These are phyloP conservation scores for Bufo bufo DNA, from an alignment of 2,113 vertebrate species.

Conservation along the genomic window DNA sequence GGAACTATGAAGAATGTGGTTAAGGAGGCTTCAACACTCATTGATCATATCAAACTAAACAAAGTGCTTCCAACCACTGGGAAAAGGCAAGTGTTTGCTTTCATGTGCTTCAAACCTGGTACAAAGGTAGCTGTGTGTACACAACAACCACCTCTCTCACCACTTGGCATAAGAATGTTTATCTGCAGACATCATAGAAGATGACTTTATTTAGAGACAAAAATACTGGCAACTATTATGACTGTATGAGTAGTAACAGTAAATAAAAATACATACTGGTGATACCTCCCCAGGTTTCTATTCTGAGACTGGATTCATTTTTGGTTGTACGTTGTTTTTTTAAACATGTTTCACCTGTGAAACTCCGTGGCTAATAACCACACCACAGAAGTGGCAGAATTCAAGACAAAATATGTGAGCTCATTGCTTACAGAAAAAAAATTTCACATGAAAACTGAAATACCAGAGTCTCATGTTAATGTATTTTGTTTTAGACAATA, in stretches of 20 bases:
- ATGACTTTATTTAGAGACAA: constrained; percentile 13
- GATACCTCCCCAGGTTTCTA: not conserved
- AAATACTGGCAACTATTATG: not conserved
- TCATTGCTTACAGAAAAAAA: too few relatives aligned
- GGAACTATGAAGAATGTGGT: constrained; percentile 38
- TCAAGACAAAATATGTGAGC: too few relatives aligned
- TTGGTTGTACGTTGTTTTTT: too few relatives aligned
- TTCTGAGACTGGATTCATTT: too few relatives aligned
- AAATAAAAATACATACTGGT: not conserved
- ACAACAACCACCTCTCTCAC: constrained; percentile 31
- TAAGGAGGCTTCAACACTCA: constrained; percentile 36
- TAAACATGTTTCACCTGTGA: too few relatives aligned
- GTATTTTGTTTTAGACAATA: too few relatives aligned
- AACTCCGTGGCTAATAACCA: too few relatives aligned
- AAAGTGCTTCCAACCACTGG: constrained; percentile 36
- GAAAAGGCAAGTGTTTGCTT: constrained; percentile 35
- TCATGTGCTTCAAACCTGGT: constrained; percentile 36
- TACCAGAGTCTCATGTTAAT: too few relatives aligned
- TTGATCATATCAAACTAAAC: constrained; percentile 42
- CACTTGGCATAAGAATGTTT: constrained; percentile 23
- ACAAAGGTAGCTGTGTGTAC: constrained; percentile 33
- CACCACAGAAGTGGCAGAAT: too few relatives aligned
- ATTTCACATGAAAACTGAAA: too few relatives aligned
- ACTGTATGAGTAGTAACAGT: not conserved
- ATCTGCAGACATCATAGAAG: not conserved